Evolutionary conservation across 2,113 vertebrate genomes (phyloP), one percentile per base, ranked within the genome.

Genomic region (Picathartes gymnocephalus): DNA sequence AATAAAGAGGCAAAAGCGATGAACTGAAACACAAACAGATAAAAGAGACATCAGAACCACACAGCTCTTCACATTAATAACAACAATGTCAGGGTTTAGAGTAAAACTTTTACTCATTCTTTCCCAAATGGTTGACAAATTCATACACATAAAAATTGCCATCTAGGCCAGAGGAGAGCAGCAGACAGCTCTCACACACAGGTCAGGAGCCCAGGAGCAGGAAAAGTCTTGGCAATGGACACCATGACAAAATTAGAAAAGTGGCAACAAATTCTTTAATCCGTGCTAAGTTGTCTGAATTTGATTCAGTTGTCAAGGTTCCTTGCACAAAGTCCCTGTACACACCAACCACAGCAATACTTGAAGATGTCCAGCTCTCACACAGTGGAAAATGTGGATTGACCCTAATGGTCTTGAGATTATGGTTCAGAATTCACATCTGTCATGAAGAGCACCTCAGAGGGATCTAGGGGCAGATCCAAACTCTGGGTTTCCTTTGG

Each of bases 1-100:
- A 99, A 99, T 96, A 99, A 98, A 73, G 99, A 99, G 66, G 98
- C 99, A 89, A 99, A 99, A 95, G 99, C 99, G 78, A 99, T 98
- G 94, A 99, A 99, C 99, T 99, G 98, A 48, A 97, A 97, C 54
- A 79, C 40, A 81, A 95, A 93, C 50, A 93, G 65, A 85, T 93
- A 92, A 94, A 91, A 92, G n/a, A 87, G 68, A 70, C 25, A 86
- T 95, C 37, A 97, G 70, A 95, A 92, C 24, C 33, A 94, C 39
- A 72, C 11, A 90, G 28, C 35, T 47, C 57, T 62, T 96, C 51
- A 69, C 19, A 45, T 78, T 77, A 66, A 88, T 51, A 47, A 35
- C 81, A 95, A 81, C 9, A 4, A 50, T 12, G 28, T 17, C 33
- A 22, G 24, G 39, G 2, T 71, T 71, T 10, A 33, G 68, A 70